These are phyloP conservation scores for Zygogramma bicolorata DNA, from an alignment of 2,888 invertebrate genomes.

Conservation along the genomic window DNA sequence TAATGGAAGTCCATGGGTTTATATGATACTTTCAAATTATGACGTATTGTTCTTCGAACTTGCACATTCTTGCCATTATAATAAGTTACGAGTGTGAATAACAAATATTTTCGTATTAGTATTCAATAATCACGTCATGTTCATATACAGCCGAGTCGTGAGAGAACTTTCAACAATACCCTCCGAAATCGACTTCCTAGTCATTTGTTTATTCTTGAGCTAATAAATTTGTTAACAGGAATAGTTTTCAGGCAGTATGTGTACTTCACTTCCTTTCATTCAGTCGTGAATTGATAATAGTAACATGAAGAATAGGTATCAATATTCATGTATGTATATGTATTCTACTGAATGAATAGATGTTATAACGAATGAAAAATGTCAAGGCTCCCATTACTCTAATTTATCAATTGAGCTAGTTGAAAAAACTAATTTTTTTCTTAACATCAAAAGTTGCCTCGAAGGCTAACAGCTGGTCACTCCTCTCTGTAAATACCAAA, in stretches of 20 bases:
- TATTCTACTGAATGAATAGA: background rate
- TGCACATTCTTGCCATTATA: background rate
- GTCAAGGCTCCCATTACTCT: background rate
- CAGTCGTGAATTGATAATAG: background rate
- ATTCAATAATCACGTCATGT: background rate
- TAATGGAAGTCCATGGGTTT: no score
- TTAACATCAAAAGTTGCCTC: background rate
- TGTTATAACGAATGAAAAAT: background rate
- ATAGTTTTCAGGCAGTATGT: background rate
- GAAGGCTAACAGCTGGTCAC: background rate
- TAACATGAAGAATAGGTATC: background rate
- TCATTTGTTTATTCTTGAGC: background rate
- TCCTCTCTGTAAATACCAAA: background rate
- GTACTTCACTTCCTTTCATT: background rate
- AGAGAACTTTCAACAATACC: background rate
- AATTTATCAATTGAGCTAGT: background rate
- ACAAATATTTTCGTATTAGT: background rate
- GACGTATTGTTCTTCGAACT: background rate
- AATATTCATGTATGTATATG: background rate
- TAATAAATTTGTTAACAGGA: slow-evolving; percentile 7
- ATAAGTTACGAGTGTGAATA: background rate
- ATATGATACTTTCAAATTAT: background rate
- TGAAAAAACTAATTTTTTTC: background rate
- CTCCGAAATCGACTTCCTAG: background rate
- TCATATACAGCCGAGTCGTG: background rate